A percentile compares a stretch with the other conserved stretches of the same genome.
phyloP scores from a whole-genome alignment of 1,140 invertebrate species.

The Tetramorium parvispinum region DNA sequence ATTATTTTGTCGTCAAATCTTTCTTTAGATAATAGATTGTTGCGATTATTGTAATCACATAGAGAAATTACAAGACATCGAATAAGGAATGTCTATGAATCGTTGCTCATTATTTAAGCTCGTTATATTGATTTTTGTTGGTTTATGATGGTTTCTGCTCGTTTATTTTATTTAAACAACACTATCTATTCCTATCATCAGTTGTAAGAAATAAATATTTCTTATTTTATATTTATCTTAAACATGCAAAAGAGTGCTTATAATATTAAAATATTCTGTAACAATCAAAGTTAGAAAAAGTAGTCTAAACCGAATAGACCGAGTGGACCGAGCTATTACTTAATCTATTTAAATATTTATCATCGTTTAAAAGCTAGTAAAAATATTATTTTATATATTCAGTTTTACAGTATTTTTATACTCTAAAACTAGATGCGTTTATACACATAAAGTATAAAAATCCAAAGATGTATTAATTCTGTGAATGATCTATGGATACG shows the following conservation, averaged over 20 bases:
- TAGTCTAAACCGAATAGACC: no score
- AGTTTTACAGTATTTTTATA: background rate
- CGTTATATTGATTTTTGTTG: no score
- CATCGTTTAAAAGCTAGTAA: background rate
- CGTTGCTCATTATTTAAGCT: background rate
- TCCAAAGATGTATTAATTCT: constrained; percentile 19
- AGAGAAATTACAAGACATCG: background rate
- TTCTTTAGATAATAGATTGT: background rate
- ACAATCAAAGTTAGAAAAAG: no score
- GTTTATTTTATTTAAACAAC: no score
- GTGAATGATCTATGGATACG: constrained; percentile 27
- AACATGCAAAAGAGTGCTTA: background rate
- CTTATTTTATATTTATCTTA: background rate
- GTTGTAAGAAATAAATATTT: background rate
- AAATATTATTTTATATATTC: background rate
- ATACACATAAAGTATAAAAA: background rate
- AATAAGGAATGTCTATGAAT: background rate
- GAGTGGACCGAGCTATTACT: no score
- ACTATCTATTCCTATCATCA: background rate
- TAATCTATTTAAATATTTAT: background rate
- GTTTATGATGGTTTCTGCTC: no score
- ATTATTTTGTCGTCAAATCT: constrained; percentile 33
- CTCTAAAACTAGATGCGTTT: background rate
- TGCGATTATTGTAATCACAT: background rate
- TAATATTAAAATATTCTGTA: background rate